Percentiles rank a stretch among this genome's conserved stretches.
Conservation (phyloP, 2,113 vertebrate species). For the Ageneiosus marmoratus region DNA sequence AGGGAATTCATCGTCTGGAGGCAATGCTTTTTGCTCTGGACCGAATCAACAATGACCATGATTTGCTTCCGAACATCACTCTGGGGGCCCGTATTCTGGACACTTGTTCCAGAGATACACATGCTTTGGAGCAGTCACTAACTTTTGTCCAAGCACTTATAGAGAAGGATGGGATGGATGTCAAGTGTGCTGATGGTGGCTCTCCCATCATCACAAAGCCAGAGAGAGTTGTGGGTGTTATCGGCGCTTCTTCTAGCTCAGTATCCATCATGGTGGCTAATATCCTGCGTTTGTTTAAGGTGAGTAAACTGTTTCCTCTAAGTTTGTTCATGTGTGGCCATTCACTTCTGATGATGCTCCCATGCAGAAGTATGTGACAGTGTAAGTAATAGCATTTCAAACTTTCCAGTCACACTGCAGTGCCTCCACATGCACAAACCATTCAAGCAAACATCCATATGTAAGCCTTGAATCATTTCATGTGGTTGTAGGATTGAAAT, state of each 20-base stretch:
- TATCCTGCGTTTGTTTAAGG: conserved; percentile 96
- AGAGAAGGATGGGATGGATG: conserved; percentile 93
- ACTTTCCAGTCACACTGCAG: not conserved
- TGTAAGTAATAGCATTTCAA: not conserved
- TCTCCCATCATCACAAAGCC: conserved; percentile 95
- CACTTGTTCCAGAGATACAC: conserved; percentile 95
- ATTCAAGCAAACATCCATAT: not conserved
- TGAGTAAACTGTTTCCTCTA: conserved; percentile 60
- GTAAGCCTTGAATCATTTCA: not conserved
- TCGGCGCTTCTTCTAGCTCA: conserved; percentile 93
- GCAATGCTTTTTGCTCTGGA: conserved; percentile 98
- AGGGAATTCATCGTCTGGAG: conserved; percentile 93
- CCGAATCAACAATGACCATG: conserved; percentile 94
- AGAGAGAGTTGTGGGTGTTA: conserved; percentile 91
- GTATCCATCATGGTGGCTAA: conserved; percentile 99
- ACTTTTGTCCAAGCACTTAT: conserved; percentile 97
- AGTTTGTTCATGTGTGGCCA: not conserved
- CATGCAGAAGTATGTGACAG: not conserved
- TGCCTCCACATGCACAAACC: not conserved
- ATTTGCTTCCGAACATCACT: conserved; percentile 95
- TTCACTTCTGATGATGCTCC: not conserved
- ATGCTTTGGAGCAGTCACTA: conserved; percentile 95
- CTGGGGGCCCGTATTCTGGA: conserved; percentile 94
- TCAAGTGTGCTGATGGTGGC: conserved; percentile 88
- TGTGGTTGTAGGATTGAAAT: not conserved